A percentile compares a stretch with the other conserved stretches of the same genome.
These are phyloP conservation scores for Paramuricea clavata DNA, from an alignment of 92 coral and sea anemone genomes.

Conservation along the genomic window DNA sequence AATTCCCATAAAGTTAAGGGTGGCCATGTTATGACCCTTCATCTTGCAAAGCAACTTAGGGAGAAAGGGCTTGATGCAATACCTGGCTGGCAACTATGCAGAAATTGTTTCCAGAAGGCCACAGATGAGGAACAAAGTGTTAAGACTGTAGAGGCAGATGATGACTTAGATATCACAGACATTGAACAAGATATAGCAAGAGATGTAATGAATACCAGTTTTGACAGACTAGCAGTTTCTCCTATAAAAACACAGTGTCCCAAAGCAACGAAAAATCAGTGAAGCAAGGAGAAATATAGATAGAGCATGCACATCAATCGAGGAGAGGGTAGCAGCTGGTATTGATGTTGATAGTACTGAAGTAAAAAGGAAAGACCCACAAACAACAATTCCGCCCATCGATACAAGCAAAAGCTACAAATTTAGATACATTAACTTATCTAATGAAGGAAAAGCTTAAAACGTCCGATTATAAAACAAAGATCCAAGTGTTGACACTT, in stretches of 20 bases:
- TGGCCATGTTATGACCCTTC: too few species aligned
- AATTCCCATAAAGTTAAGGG: too few species aligned
- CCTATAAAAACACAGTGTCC: conserved; percentile 20
- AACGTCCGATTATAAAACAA: conserved; percentile 32
- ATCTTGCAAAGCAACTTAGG: too few species aligned
- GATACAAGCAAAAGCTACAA: too few species aligned
- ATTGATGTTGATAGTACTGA: conserved; percentile 32
- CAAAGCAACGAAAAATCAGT: conserved; percentile 27
- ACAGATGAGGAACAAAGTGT: conserved; percentile 1
- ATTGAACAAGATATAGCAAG: conserved; percentile 13
- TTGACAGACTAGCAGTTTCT: conserved; percentile 6
- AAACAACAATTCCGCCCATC: too few species aligned
- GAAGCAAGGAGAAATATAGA: conserved; percentile 8
- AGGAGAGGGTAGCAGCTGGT: too few species aligned
- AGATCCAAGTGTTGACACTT: conserved; percentile 39
- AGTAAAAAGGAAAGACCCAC: neutral
- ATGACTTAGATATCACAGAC: neutral
- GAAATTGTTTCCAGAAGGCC: conserved; percentile 20
- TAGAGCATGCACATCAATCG: neutral
- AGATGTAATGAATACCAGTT: conserved; percentile 37
- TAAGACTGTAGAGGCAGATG: neutral
- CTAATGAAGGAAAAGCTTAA: too few species aligned
- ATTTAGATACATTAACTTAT: too few species aligned
- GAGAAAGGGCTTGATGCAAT: neutral
- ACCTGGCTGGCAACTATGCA: conserved; percentile 4